A percentile compares a stretch with the other conserved stretches of the same genome.
These are phyloP conservation scores for Falcunculus frontatus DNA, from an alignment of 2,113 vertebrate species.

Conservation along the genomic window DNA sequence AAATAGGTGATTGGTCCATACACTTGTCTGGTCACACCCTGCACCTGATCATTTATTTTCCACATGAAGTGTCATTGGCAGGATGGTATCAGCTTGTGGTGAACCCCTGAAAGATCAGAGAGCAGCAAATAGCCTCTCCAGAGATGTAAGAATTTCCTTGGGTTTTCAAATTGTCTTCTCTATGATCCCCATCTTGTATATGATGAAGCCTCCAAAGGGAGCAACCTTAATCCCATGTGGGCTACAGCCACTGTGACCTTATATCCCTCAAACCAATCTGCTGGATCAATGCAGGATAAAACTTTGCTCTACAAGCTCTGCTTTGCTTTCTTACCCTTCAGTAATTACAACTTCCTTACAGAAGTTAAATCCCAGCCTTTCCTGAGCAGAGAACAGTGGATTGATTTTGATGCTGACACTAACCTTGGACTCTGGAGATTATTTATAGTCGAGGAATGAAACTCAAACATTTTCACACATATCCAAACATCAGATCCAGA, in stretches of 20 bases:
- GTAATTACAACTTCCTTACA: neutral
- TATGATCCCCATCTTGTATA: neutral
- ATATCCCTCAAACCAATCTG: neutral
- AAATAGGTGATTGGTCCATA: too few species aligned
- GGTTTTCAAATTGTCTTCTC: neutral
- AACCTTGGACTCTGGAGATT: neutral
- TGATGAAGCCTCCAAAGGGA: neutral
- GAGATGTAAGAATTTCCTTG: neutral
- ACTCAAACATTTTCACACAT: neutral
- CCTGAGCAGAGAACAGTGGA: neutral
- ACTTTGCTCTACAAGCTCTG: neutral
- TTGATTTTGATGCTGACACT: neutral
- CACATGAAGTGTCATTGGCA: neutral
- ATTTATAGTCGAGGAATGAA: accelerated
- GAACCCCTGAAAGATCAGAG: neutral
- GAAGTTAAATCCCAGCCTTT: neutral
- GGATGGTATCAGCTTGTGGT: neutral
- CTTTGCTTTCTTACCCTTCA: neutral
- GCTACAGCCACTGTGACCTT: neutral
- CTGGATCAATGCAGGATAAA: neutral
- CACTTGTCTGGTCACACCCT: neutral
- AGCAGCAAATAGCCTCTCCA: neutral
- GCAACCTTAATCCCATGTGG: neutral
- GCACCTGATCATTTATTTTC: neutral
- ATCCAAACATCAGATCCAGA: neutral